Conservation (phyloP, 1,140 invertebrate species). For the Geopemphigus sp. region DNA sequence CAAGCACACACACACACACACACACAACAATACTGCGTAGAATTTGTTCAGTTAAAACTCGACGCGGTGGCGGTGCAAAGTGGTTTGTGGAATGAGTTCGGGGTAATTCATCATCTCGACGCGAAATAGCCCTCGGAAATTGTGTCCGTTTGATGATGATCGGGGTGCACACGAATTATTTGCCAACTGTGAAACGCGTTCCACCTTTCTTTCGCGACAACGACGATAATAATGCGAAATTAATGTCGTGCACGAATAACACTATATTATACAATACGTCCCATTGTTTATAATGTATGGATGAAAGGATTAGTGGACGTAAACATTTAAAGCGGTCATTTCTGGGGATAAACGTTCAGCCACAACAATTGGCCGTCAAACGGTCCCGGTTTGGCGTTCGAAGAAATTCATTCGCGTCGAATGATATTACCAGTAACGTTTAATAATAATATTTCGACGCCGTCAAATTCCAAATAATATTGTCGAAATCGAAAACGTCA, state of each 20-base stretch:
- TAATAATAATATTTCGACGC: background rate
- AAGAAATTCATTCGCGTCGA: too few relatives aligned
- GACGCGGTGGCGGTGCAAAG: background rate
- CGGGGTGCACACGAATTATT: background rate
- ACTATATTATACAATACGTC: background rate
- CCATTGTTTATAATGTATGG: too few relatives aligned
- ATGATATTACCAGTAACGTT: too few relatives aligned
- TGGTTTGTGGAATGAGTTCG: background rate
- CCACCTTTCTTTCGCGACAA: background rate
- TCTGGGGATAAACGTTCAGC: background rate
- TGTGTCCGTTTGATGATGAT: background rate
- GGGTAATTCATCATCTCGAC: background rate
- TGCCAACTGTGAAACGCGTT: background rate
- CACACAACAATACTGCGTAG: background rate
- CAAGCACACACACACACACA: too few relatives aligned
- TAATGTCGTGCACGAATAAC: background rate
- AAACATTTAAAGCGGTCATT: background rate
- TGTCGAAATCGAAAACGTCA: too few relatives aligned
- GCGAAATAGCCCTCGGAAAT: background rate
- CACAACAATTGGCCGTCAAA: background rate
- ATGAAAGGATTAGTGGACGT: too few relatives aligned
- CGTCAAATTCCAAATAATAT: too few relatives aligned
- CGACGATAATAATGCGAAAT: conserved; percentile 8
- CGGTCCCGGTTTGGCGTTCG: background rate
- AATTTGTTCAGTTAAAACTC: conserved; percentile 9